Conservation (phyloP, 1,140 invertebrate genomes). For the Trachymyrmex septentrionalis region DNA sequence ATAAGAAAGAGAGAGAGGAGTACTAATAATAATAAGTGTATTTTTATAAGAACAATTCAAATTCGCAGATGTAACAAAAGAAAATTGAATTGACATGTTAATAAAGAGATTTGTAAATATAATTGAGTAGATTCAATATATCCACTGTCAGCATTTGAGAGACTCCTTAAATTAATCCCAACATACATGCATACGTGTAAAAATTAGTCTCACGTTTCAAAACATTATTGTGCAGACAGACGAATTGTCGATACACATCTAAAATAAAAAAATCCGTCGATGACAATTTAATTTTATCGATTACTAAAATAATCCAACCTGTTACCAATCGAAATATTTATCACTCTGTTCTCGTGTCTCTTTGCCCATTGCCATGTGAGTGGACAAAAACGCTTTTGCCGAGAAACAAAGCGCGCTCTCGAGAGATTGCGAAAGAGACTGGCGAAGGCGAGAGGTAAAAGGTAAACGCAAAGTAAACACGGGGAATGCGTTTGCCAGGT, state of each 20-base stretch:
- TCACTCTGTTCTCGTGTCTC: not conserved
- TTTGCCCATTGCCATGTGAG: not conserved
- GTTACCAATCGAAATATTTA: not conserved
- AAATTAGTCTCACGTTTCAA: not conserved
- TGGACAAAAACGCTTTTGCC: not conserved
- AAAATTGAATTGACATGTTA: no score
- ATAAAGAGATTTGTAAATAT: no score
- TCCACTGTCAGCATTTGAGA: no score
- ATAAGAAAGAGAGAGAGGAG: no score
- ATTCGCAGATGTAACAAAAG: no score
- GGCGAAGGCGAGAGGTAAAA: constrained; percentile 29
- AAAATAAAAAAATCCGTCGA: not conserved
- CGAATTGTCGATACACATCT: not conserved
- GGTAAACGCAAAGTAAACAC: constrained; percentile 68
- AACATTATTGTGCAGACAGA: not conserved
- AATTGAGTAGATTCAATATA: no score
- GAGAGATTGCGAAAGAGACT: not conserved
- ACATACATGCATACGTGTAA: not conserved
- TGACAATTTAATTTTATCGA: not conserved
- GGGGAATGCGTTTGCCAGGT: constrained; percentile 69
- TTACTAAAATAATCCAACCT: not conserved
- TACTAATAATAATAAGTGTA: no score
- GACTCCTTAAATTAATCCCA: not conserved
- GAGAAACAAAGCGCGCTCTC: not conserved
- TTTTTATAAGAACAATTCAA: no score